phyloP scores from a whole-genome alignment of 2,797 vertebrate species.

The Pagetopsis macropterus region DNA sequence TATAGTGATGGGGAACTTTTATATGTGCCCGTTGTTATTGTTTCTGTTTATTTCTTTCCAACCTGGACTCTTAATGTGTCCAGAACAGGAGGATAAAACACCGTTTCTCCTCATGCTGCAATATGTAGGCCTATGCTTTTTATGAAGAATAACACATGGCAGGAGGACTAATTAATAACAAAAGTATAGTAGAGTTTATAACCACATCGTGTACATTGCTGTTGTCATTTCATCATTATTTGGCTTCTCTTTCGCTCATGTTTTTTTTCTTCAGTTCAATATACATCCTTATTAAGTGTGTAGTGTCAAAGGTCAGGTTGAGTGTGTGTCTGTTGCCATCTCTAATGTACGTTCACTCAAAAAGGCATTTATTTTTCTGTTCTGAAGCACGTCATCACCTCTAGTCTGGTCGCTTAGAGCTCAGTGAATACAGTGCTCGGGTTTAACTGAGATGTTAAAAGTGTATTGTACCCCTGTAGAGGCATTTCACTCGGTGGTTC shows the following conservation, averaged over 20 bases:
- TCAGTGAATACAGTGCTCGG: constrained; percentile 70
- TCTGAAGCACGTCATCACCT: constrained; percentile 24
- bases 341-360: constrained; percentile 35
- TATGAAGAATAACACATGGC: constrained; percentile 62
- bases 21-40: constrained; percentile 74
- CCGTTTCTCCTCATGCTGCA: constrained; percentile 71
- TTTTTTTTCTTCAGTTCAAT: constrained; percentile 56
- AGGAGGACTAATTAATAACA: constrained; percentile 58
- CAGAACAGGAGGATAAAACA: constrained; percentile 56
- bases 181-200: constrained; percentile 68
- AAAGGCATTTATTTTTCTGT: constrained; percentile 49
- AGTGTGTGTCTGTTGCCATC: constrained; percentile 30
- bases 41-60: constrained; percentile 27
- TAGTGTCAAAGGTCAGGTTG: constrained; percentile 55
- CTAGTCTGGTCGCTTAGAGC: constrained; percentile 53
- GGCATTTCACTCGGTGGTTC: constrained; percentile 60
- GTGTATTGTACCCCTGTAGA: constrained; percentile 40
- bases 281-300: constrained; percentile 33
- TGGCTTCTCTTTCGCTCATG: constrained; percentile 61
- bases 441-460: constrained; percentile 74
- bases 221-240: constrained; percentile 58
- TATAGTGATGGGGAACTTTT: constrained; percentile 55
- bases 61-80: constrained; percentile 56
- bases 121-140: constrained; percentile 67
- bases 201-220: constrained; percentile 63